Base-by-base conservation (phyloP, 64 coral and sea anemone species). In the Montipora sp. region DNA sequence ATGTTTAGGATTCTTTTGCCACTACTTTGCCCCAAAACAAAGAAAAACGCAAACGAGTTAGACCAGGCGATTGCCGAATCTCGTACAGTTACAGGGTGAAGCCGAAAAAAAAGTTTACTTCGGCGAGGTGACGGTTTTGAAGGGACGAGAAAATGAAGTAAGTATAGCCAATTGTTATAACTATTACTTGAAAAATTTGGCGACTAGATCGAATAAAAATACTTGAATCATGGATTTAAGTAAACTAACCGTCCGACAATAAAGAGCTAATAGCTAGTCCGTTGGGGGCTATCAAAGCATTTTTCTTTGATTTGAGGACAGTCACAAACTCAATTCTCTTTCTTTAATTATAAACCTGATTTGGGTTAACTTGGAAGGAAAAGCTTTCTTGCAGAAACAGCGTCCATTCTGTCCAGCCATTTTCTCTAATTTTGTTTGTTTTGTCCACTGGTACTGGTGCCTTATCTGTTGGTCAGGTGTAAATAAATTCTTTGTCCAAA, bases 201-300 rank as follows among this genome's bases (percentile, higher is more conserved):
- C 16, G 47, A 78, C 49, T 16, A 49, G 13, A 5, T 12, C 14
- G 7, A 48, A 15, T 63, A 12, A 63, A 11, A 15, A 63, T 14
- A 63, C 60, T 63, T 63, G 8, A 63, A 16, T 63, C 60, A 63
- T 63, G 0, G 60, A 14, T 12, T 12, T 4, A 63, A 3, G 14
- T 48, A 78, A 19, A 16, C 47, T 49, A 49, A 78, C 45, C 8
- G 24, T 14, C 12, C 4, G 23, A 27, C 12, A 75, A 46, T 46
- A 75, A 47, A 47, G 2, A 68, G 43, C 36, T 36, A 36, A 36
- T 36, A 72, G 22, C 43, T 50, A 68, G 46, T 47, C 82, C 19
- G 45, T 47, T 7, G 24, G 82, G 82, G 82, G 82, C 68, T 85
- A 72, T 85, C 82, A 85, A 72, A 85, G 71, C 49, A 85, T 85